Evolutionary conservation across 2,888 invertebrate species (phyloP), one percentile per base, ranked within the genome.

Genomic region (Pimpla rufipes): DNA sequence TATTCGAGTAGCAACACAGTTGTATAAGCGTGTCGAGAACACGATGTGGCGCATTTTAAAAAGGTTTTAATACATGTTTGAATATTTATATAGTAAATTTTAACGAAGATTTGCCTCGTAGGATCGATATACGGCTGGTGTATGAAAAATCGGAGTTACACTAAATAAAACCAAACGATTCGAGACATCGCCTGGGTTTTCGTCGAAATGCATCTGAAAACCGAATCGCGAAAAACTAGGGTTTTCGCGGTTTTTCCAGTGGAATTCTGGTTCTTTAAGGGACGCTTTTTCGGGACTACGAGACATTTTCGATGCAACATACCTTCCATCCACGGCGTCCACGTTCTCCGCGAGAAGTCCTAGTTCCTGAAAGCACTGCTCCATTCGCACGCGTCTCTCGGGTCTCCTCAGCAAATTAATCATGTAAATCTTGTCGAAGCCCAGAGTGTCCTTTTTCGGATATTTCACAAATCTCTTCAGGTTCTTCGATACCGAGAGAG

Each of bases 261-360:
- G n/a, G n/a, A n/a, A n/a, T n/a, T n/a, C n/a, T n/a, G n/a, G n/a
- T n/a, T n/a, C n/a, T n/a, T n/a, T n/a, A n/a, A n/a, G 5, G 10
- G 16, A n/a, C 62, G 37, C 16, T 85, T 70, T 74, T 66, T 71
- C 66, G 79, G 21, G 40, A 35, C 75, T 67, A 23, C 52, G 4
- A 59, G 7, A 83, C n/a, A n/a, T 59, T 59, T 37, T 6, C n/a
- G n/a, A n/a, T 47, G 35, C 35, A 11, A 94, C 95, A 94, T 94
- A 97, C 97, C 96, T 96, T 88, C 99, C 99, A 94, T 99, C 99
- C 5, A 98, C 96, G 2, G 98, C 99, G 81, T 96, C 95, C n/a
- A 97, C 93, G 74, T 95, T 91, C 73, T 96, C 96, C 0, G 95
- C 97, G n/a, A 96, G 94, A 88, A 99, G 94, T 0, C 98, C 98